Evolutionary conservation across 2,888 invertebrate species (phyloP).

Genomic region (Leptarthrus brevirostris): DNA sequence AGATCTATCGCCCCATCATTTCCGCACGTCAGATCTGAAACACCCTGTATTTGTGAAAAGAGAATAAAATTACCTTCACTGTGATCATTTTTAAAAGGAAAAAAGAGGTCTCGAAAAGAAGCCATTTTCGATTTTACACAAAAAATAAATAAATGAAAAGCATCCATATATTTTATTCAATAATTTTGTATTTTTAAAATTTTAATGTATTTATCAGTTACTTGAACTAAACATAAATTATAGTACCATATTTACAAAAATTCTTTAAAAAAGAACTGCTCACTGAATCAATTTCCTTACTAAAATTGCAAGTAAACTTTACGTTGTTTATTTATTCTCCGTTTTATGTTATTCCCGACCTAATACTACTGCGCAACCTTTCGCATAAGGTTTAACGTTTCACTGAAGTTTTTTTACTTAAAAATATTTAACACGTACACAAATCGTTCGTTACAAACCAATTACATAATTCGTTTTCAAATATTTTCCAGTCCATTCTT

Average conservation of each 20-base stretch:
- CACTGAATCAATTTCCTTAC: constrained; percentile 25
- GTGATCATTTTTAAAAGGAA: too few species aligned
- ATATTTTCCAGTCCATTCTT: too few species aligned
- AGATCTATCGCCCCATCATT: too few species aligned
- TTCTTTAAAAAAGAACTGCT: constrained; percentile 32
- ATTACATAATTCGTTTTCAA: not conserved
- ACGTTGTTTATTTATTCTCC: constrained; percentile 20
- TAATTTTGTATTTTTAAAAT: constrained; percentile 49
- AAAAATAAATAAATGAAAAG: not conserved
- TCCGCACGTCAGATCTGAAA: too few species aligned
- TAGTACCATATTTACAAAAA: constrained; percentile 48
- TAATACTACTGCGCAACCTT: constrained; percentile 31
- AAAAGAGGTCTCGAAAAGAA: too few species aligned
- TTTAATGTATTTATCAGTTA: constrained; percentile 45
- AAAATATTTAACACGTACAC: constrained; percentile 40
- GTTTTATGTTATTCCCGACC: not conserved
- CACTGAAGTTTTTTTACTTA: constrained; percentile 2
- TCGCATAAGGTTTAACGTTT: constrained; percentile 12
- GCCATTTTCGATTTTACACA: too few species aligned
- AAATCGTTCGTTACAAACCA: constrained; percentile 8
- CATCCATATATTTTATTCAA: constrained; percentile 28
- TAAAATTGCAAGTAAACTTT: constrained; percentile 28
- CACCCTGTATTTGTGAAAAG: too few species aligned
- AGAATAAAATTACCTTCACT: too few species aligned
- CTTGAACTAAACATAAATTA: constrained; percentile 46